Evolutionary conservation across 2,113 vertebrate species (phyloP), one percentile per base, ranked within the genome.

Genomic region (Sterrhoptilus dennistouni): DNA sequence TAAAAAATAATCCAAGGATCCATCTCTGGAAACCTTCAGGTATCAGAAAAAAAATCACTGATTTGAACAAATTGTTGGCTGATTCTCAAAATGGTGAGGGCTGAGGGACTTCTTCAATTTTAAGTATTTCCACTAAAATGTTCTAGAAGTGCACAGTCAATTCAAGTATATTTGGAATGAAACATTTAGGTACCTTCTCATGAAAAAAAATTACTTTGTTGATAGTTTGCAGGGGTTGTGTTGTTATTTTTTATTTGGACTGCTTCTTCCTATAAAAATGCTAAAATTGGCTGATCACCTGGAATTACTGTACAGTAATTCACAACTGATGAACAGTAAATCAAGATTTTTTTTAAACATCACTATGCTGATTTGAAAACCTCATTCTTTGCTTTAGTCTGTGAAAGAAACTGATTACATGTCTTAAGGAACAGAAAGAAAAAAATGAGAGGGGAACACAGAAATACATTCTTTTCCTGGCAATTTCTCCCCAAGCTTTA

Each of bases 1-100:
- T 33, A 68, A 72, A 84, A 64, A 75, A 66, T 45, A 71, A 59
- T 78, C 38, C 49, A 69, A 23, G 61, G n/a, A 87, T 75, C 47
- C 59, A 81, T n/a, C 45, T 79, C 45, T 47, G 82, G 45, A 80
- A 85, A 66, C 25, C 20, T 79, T 72, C 59, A 45, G 56, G 44
- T 87, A 83, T 71, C 54, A 93, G 68, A n/a, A 95, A 94, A 93
- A 92, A 92, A 93, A 80, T 80, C 66, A 52, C n/a, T 83, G 28
- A 24, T 87, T 74, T 85, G 44, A 71, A 92, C 14, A 83, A 57
- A 79, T 29, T 45, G 11, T 72, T 83, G 57, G 18, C 38, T 81
- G 70, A 50, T 68, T 85, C 45, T 94, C 59, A 54, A 74, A 36
- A 29, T 60, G 72, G 59, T 50, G 33, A 83, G 16, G 21, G 69